These are phyloP conservation scores for Campoplex nolae DNA, from an alignment of 2,888 invertebrate species.

Conservation along the genomic window DNA sequence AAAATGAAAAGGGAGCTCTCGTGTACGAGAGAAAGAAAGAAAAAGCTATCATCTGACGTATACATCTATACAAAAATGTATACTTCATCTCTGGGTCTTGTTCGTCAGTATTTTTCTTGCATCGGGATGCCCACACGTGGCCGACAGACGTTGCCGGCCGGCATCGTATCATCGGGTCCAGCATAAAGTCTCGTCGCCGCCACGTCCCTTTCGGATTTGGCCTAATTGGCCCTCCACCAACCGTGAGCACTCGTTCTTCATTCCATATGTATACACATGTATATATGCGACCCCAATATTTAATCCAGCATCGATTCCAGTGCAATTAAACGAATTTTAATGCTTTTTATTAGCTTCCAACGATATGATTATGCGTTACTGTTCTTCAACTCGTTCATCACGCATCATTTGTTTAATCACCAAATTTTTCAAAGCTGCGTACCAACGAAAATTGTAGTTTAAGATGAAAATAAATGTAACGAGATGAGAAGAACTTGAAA, in stretches of 20 bases:
- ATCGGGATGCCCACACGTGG: constrained; percentile 79
- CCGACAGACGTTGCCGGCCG: constrained; percentile 74
- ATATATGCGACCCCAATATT: constrained; percentile 58
- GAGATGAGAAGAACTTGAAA: not conserved
- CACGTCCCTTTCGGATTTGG: constrained; percentile 54
- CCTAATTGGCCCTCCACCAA: constrained; percentile 64
- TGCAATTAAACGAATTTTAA: constrained; percentile 34
- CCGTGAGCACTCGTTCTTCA: constrained; percentile 28
- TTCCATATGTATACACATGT: constrained; percentile 23
- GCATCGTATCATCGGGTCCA: constrained; percentile 49
- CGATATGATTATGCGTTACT: not conserved
- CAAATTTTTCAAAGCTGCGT: not conserved
- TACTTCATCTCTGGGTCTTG: constrained; percentile 28
- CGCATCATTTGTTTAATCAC: not conserved
- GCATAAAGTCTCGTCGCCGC: constrained; percentile 63
- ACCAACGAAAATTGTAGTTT: no score
- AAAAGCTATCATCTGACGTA: constrained; percentile 20
- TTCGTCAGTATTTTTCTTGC: constrained; percentile 77
- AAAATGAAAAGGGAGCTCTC: constrained; percentile 44
- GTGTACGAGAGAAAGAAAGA: constrained; percentile 53
- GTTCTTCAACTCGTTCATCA: not conserved
- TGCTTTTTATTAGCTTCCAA: not conserved
- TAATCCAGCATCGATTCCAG: constrained; percentile 34
- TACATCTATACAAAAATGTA: constrained; percentile 13
- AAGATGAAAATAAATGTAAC: not conserved